phyloP scores from a whole-genome alignment of 2,888 invertebrate species.

The Drosophila aldrichi region DNA sequence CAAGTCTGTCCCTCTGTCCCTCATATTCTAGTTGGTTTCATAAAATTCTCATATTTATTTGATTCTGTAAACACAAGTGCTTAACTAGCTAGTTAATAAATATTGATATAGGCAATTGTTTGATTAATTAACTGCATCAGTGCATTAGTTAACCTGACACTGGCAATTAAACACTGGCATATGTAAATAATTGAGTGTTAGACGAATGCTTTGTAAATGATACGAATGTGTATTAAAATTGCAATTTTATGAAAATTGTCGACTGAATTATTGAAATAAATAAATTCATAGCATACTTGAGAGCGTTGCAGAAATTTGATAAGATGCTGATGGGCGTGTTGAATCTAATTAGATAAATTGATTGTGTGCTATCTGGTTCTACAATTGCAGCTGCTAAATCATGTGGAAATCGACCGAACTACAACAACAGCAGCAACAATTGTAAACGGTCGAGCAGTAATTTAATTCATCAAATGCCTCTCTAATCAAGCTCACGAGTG shows the following conservation, averaged over 20 bases:
- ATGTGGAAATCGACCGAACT: constrained; percentile 37
- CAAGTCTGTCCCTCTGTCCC: no score
- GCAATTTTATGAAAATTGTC: constrained; percentile 2
- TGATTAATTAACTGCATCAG: constrained; percentile 6
- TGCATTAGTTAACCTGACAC: constrained; percentile 8
- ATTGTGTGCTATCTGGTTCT: constrained; percentile 42
- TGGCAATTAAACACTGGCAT: neutral
- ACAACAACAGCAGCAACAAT: constrained; percentile 6
- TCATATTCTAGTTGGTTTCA: no score
- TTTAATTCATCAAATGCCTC: constrained; percentile 64
- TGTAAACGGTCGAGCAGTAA: constrained; percentile 18
- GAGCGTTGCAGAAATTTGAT: constrained; percentile 16
- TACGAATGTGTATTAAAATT: constrained; percentile 1
- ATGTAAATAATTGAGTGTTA: constrained; percentile 9
- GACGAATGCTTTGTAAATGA: neutral
- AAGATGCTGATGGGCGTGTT: constrained; percentile 9
- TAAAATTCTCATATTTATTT: no score
- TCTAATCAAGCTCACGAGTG: constrained; percentile 57
- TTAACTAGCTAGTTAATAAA: neutral
- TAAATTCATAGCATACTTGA: constrained; percentile 3
- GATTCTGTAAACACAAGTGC: neutral
- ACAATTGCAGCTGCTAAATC: constrained; percentile 43
- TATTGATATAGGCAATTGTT: constrained; percentile 3
- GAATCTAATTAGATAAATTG: constrained; percentile 52
- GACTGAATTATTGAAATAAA: neutral